Conservation (phyloP, 1,140 invertebrate species). For the Neuroterus valhalla region DNA sequence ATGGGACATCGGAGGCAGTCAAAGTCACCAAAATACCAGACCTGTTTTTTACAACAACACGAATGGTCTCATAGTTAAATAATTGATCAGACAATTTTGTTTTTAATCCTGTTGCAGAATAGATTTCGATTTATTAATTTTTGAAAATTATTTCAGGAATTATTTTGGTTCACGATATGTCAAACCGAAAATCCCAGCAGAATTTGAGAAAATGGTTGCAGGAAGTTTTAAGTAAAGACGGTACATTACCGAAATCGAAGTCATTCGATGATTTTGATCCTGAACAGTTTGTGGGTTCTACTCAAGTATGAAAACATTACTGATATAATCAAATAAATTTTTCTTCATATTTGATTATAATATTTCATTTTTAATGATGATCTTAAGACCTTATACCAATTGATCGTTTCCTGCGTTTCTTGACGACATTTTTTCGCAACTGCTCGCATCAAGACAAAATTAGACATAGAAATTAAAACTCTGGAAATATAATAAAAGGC, state of each 20-base stretch:
- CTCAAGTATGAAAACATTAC: conserved; percentile 73
- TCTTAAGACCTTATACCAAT: no score
- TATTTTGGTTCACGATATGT: conserved; percentile 96
- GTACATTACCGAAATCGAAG: conserved; percentile 70
- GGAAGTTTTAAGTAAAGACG: conserved; percentile 91
- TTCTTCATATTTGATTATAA: neutral
- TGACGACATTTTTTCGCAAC: no score
- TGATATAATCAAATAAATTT: no score
- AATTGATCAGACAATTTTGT: conserved; percentile 37
- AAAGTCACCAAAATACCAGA: conserved; percentile 92
- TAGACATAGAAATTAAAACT: no score
- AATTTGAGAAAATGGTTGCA: conserved; percentile 95
- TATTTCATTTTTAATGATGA: no score
- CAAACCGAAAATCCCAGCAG: conserved; percentile 95
- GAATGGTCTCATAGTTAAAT: conserved; percentile 82
- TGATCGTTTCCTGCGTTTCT: no score
- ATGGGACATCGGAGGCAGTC: conserved; percentile 97
- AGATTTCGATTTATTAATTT: conserved; percentile 37
- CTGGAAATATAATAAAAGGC: no score
- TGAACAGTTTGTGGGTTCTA: conserved; percentile 91
- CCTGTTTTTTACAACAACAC: conserved; percentile 94
- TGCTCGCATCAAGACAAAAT: no score
- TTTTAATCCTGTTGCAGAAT: neutral
- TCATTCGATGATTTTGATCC: conserved; percentile 87
- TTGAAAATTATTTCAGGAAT: conserved; percentile 80